These are phyloP conservation scores for Vicugna pacos DNA, from an alignment of 2,113 vertebrate species.

Conservation along the genomic window DNA sequence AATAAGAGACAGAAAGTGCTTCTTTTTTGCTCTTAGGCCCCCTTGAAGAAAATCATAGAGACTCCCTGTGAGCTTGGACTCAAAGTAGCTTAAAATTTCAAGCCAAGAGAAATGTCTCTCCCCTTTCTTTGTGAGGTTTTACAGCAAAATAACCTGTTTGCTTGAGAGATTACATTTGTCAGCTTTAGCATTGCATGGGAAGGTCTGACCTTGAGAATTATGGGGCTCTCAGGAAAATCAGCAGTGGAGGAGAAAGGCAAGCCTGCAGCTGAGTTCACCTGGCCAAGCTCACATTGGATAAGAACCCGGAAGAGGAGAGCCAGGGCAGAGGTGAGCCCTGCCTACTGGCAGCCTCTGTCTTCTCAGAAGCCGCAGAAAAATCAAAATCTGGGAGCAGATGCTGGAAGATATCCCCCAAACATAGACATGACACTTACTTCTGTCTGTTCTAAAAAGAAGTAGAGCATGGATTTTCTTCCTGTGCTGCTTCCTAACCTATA, in stretches of 20 bases:
- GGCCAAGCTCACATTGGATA: background rate
- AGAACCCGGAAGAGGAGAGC: background rate
- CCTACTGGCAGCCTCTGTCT: background rate
- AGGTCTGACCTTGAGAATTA: slow-evolving; percentile 64
- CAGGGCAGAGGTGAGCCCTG: background rate
- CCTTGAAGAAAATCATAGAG: slow-evolving; percentile 65
- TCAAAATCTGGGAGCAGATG: background rate
- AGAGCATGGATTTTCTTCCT: background rate
- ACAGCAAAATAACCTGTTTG: slow-evolving; percentile 67
- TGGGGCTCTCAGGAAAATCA: slow-evolving; percentile 39
- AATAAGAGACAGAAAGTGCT: slow-evolving; percentile 23
- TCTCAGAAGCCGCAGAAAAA: background rate
- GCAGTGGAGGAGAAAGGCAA: background rate
- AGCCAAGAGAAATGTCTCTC: slow-evolving; percentile 47
- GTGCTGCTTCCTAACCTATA: background rate
- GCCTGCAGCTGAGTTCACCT: background rate
- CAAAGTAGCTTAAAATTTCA: slow-evolving; percentile 71
- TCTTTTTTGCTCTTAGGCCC: background rate
- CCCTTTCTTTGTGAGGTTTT: slow-evolving; percentile 67
- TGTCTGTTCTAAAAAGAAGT: background rate
- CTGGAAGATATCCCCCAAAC: background rate
- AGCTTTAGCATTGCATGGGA: slow-evolving; percentile 27
- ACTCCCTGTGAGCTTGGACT: slow-evolving; percentile 25
- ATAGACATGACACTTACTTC: background rate
- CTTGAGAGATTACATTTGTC: slow-evolving; percentile 59